Evolutionary conservation across 2,797 vertebrate species (phyloP).

Genomic region (Leptodactylus fallax): DNA sequence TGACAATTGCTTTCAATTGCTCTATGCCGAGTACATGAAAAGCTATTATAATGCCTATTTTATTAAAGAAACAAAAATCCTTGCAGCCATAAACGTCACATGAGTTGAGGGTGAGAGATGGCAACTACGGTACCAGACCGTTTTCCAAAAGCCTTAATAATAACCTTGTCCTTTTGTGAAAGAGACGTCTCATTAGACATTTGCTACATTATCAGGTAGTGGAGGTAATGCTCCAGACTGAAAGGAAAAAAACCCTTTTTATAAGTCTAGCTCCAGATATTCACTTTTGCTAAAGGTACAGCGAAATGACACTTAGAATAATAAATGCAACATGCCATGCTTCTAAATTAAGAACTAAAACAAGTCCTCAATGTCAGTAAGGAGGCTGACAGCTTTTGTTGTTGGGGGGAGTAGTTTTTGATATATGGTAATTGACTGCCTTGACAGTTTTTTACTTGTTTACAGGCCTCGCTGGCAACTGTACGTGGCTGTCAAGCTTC

Average conservation of each 20-base stretch:
- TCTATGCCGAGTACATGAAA: neutral
- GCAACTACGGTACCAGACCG: neutral
- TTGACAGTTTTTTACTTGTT: constrained; percentile 60
- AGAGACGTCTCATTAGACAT: constrained; percentile 43
- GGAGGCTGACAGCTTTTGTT: constrained; percentile 10
- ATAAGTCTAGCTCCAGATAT: constrained; percentile 21
- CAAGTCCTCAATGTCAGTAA: constrained; percentile 35
- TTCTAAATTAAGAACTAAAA: constrained; percentile 55
- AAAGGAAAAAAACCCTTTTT: neutral
- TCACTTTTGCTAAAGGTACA: constrained; percentile 24
- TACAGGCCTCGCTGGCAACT: constrained; percentile 56
- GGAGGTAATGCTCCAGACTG: neutral
- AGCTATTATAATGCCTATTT: constrained; percentile 11
- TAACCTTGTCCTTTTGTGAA: constrained; percentile 49
- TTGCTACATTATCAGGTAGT: constrained; percentile 16
- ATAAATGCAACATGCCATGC: constrained; percentile 37
- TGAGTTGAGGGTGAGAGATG: neutral
- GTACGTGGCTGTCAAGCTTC: constrained; percentile 59
- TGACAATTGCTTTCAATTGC: neutral
- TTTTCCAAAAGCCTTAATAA: constrained; percentile 66
- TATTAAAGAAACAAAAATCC: neutral
- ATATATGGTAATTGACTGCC: constrained; percentile 33
- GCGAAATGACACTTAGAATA: constrained; percentile 45
- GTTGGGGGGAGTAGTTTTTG: constrained; percentile 39
- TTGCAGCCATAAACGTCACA: neutral